Conservation (phyloP, 2,113 vertebrate species). For the Saccopteryx leptura region DNA sequence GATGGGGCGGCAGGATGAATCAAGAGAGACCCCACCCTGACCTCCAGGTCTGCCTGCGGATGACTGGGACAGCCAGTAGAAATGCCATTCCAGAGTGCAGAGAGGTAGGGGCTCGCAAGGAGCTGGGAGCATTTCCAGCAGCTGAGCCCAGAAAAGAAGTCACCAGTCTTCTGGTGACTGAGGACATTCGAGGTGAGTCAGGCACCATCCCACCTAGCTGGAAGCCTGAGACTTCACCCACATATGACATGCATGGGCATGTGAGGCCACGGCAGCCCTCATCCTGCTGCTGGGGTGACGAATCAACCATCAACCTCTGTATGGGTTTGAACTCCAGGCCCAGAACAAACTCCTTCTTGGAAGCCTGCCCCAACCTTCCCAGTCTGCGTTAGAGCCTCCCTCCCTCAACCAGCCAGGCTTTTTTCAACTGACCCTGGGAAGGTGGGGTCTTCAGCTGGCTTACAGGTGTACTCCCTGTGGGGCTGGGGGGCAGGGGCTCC, state of each 20-base stretch:
- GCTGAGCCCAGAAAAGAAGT: neutral
- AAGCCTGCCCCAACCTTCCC: neutral
- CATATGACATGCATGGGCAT: neutral
- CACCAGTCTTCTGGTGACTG: neutral
- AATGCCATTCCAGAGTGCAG: neutral
- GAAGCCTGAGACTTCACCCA: neutral
- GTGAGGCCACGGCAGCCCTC: neutral
- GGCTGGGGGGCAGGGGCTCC: neutral
- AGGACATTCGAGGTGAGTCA: neutral
- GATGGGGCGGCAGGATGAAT: neutral
- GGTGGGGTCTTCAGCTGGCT: too few species aligned
- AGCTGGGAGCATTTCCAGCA: neutral
- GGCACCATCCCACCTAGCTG: neutral
- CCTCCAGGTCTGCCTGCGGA: neutral
- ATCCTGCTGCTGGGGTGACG: rapidly evolving
- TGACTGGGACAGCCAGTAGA: neutral
- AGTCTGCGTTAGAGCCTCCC: neutral
- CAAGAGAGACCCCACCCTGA: neutral
- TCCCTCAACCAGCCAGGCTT: neutral
- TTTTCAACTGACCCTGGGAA: neutral
- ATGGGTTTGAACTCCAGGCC: neutral
- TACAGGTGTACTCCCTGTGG: neutral
- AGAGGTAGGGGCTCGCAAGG: neutral
- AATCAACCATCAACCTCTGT: neutral
- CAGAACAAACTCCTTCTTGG: neutral